Evolutionary conservation across 2,797 vertebrate species (phyloP).

Genomic region (Gymnoscopelus braueri): DNA sequence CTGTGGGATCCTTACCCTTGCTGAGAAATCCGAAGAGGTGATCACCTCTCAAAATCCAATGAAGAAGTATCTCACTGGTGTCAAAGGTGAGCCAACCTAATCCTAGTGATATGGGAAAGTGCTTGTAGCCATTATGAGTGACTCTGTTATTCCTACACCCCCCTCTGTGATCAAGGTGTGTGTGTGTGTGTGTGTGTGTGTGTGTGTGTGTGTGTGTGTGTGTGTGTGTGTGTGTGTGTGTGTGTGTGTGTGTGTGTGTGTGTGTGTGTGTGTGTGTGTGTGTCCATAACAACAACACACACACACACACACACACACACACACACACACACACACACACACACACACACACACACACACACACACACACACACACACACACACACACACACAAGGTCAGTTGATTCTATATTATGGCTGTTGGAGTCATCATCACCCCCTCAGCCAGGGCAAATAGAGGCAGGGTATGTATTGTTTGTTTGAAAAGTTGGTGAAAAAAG

Average conservation of each 20-base stretch:
- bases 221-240: neutral
- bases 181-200: neutral
- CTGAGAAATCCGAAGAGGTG: conserved; percentile 5
- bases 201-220: neutral
- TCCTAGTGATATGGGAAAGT: conserved; percentile 65
- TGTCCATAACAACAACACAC: too few relatives aligned
- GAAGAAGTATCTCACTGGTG: conserved; percentile 46
- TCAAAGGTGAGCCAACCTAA: conserved; percentile 66
- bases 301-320: too few relatives aligned
- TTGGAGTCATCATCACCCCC: too few relatives aligned
- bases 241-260: neutral
- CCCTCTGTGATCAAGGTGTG: conserved; percentile 22
- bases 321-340: too few relatives aligned
- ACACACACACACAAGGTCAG: neutral
- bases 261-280: neutral
- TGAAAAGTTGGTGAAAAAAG: too few relatives aligned
- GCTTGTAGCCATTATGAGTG: conserved; percentile 59
- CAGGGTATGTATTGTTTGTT: too few relatives aligned
- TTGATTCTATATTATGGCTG: neutral
- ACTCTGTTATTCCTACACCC: conserved; percentile 20
- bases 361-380: too few relatives aligned
- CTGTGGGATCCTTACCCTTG: too few relatives aligned
- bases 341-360: too few relatives aligned
- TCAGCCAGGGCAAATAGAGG: too few relatives aligned
- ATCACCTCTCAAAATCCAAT: conserved; percentile 22